Base-by-base conservation (phyloP, 2,113 vertebrate genomes). In the Carassius auratus region DNA sequence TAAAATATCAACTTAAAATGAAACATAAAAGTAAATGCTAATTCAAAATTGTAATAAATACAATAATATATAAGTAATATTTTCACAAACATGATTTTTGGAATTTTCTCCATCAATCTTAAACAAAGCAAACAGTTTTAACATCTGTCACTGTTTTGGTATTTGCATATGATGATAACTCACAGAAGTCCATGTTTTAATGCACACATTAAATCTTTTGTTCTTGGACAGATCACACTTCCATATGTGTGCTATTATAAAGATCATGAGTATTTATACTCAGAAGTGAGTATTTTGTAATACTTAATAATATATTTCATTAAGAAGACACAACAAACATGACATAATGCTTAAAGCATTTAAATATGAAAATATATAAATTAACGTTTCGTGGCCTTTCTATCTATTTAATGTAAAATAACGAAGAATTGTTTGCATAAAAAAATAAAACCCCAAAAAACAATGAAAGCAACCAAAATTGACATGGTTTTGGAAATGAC, bases 401-500 rank as follows among this genome's bases (percentile, higher is more conserved):
- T 71, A 14, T 52, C 50, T 14, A 36, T 19, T 19, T 19, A 52
- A 73, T 45, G 45, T 48, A 17, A 52, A 76, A 8, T 8, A 26
- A n/a, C 42, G 38, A 57, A 7, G 55, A 57, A 57, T 57, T 57
- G 55, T 57, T 19, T 19, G 17, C 55, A 57, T 5, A 57, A 62
- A 87, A 48, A n/a, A n/a, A n/a, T n/a, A n/a, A n/a, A n/a, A n/a
- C n/a, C n/a, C n/a, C n/a, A n/a, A n/a, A n/a, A n/a, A n/a, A n/a
- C n/a, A n/a, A n/a, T n/a, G n/a, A n/a, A n/a, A n/a, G n/a, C n/a
- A n/a, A n/a, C n/a, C n/a, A n/a, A n/a, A n/a, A n/a, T n/a, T n/a
- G n/a, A n/a, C n/a, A 78, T 90, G 89, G 89, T 42, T 71, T 78
- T 59, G 92, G 90, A 83, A 85, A 88, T 89, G 83, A 10, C 45